Base-by-base conservation (phyloP, 2,797 vertebrate species). In the Ispidina picta region DNA sequence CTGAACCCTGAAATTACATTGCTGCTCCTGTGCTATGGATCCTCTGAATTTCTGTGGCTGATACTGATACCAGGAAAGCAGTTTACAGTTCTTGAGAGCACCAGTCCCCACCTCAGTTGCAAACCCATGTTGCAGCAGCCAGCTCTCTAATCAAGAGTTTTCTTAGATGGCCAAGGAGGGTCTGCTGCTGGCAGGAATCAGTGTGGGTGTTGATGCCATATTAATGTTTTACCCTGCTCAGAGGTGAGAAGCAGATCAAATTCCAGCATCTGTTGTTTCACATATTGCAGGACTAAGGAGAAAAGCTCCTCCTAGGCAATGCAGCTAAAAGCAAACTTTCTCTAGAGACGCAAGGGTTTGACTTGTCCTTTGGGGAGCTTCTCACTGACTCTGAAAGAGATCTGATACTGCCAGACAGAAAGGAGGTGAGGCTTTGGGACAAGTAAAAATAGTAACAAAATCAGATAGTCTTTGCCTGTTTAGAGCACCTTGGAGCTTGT, bases 181-280 rank as follows among this genome's bases (percentile, higher is more conserved):
- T 86, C 65, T 80, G 55, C 29, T 81, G 35, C 59, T 92, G 78
- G 48, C 55, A 59, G 51, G 56, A 79, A 56, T 80, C 52, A 35
- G 12, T 81, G 56, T 79, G 64, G 59, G 22, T 77, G 68, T 66
- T 74, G 55, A 76, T 93, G 33, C 35, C 65, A 15, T 51, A 84
- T 92, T 89, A 83, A 95, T 93, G 82, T 85, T 94, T 93, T 94
- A 83, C 91, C 54, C 87, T 82, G 59, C 54, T 55, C 64, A 52
- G 64, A 90, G 21, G 37, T 51, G 77, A 94, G 72, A 76, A 79
- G 64, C 29, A 39, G 83, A 81, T 85, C 70, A 93, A 64, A 90
- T 91, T 83, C 80, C 70, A 59, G 69, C 73, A 26, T 26, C 75
- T 49, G 35, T 82, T 58, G 10, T 78, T 92, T 49, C 60, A 55